phyloP scores from a whole-genome alignment of 2,113 vertebrate species.

The Ailurus styani region DNA sequence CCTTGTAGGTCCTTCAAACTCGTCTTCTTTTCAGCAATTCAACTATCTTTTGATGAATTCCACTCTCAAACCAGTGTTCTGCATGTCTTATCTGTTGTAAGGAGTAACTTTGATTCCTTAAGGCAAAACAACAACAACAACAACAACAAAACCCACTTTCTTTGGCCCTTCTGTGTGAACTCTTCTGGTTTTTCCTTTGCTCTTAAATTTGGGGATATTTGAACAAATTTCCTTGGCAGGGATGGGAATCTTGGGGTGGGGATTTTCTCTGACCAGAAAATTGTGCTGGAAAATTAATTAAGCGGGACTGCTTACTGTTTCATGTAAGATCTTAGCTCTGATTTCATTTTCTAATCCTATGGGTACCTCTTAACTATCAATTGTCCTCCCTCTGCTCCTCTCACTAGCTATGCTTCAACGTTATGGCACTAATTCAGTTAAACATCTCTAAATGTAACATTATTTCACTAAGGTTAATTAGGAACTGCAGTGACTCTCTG shows the following conservation, averaged over 20 bases:
- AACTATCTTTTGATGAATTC: neutral
- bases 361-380: neutral
- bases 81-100: neutral
- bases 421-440: neutral
- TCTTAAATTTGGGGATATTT: neutral
- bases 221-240: neutral
- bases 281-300: neutral
- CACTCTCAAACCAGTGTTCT: neutral
- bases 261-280: neutral
- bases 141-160: no score
- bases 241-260: neutral
- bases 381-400: neutral
- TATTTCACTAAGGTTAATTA: neutral
- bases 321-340: neutral
- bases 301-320: neutral
- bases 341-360: neutral
- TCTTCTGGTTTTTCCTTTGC: neutral
- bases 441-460: neutral
- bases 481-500: neutral
- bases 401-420: neutral
- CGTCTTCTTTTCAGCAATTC: neutral
- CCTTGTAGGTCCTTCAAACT: neutral
- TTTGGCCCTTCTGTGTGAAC: neutral
- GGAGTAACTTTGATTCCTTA: neutral
- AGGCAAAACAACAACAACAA: neutral